Conservation (phyloP, 2,888 invertebrate species). For the Doris montereyensis region DNA sequence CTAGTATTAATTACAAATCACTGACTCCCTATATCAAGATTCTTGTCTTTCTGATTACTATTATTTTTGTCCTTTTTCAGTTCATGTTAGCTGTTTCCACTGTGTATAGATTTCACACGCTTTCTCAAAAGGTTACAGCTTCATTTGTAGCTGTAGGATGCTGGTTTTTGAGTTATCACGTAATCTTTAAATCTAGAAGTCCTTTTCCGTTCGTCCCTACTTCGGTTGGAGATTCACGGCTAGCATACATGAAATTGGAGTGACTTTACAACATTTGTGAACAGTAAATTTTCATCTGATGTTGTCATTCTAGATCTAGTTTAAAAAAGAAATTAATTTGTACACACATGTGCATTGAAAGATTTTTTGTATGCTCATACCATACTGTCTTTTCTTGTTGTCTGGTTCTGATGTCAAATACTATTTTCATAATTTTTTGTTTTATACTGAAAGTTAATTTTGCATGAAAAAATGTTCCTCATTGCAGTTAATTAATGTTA, state of each 20-base stretch:
- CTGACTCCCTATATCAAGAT: conserved; percentile 87
- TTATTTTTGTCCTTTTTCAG: conserved; percentile 89
- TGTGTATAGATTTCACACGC: conserved; percentile 91
- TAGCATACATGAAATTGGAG: neutral
- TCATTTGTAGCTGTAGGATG: conserved; percentile 88
- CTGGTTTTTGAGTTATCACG: conserved; percentile 92
- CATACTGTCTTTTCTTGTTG: too few relatives aligned
- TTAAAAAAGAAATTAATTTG: too few relatives aligned
- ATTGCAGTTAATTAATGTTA: too few relatives aligned
- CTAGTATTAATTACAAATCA: conserved; percentile 78
- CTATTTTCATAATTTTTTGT: too few relatives aligned
- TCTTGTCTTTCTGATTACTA: conserved; percentile 81
- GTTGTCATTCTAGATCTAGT: too few relatives aligned
- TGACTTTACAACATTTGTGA: too few relatives aligned
- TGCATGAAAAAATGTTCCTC: too few relatives aligned
- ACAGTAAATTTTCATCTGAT: too few relatives aligned
- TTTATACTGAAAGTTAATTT: too few relatives aligned
- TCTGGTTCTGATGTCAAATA: too few relatives aligned
- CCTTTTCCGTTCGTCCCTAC: conserved; percentile 55
- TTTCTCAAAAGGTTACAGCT: conserved; percentile 94
- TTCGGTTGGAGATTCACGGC: neutral
- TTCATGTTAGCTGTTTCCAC: conserved; percentile 93
- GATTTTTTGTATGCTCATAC: too few relatives aligned
- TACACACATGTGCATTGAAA: too few relatives aligned
- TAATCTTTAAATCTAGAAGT: conserved; percentile 59